Percentiles rank a stretch among this genome's conserved stretches.
Conservation (phyloP, 2,888 invertebrate genomes). For the Apamea monoglypha region DNA sequence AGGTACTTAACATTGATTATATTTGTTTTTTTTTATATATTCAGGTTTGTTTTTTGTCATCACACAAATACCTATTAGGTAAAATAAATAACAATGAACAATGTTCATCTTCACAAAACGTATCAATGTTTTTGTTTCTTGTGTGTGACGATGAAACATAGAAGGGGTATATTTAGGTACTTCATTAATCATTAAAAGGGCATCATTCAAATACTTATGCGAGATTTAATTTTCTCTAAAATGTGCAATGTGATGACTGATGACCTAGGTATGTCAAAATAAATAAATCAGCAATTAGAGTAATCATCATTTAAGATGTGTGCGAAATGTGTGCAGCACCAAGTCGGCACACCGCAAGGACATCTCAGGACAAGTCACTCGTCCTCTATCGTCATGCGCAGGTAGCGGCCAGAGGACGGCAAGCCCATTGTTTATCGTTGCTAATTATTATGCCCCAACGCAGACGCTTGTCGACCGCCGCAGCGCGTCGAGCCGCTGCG, state of each 20-base stretch:
- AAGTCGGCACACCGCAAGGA: slow-evolving; percentile 79
- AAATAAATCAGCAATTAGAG: slow-evolving; percentile 43
- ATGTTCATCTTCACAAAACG: slow-evolving; percentile 13
- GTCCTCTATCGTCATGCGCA: slow-evolving; percentile 88
- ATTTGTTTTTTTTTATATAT: neutral
- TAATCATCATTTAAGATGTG: slow-evolving; percentile 58
- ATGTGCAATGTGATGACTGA: neutral
- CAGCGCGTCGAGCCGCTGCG: slow-evolving; percentile 73
- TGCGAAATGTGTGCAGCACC: slow-evolving; percentile 76
- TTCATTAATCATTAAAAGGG: slow-evolving; percentile 13
- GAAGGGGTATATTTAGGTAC: neutral
- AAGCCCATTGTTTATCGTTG: slow-evolving; percentile 89
- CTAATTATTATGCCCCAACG: slow-evolving; percentile 89
- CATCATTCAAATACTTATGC: neutral
- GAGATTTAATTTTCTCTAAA: neutral
- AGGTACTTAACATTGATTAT: neutral
- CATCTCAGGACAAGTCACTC: slow-evolving; percentile 85
- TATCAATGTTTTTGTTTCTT: slow-evolving; percentile 13
- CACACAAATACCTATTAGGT: neutral
- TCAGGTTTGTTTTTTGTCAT: neutral
- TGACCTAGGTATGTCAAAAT: neutral
- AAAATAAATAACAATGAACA: slow-evolving; percentile 21
- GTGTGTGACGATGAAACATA: neutral
- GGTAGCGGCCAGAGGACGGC: slow-evolving; percentile 88
- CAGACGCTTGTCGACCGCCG: slow-evolving; percentile 82